These are phyloP conservation scores for Clusia tigrina DNA, from an alignment of 2,888 invertebrate species.

Conservation along the genomic window DNA sequence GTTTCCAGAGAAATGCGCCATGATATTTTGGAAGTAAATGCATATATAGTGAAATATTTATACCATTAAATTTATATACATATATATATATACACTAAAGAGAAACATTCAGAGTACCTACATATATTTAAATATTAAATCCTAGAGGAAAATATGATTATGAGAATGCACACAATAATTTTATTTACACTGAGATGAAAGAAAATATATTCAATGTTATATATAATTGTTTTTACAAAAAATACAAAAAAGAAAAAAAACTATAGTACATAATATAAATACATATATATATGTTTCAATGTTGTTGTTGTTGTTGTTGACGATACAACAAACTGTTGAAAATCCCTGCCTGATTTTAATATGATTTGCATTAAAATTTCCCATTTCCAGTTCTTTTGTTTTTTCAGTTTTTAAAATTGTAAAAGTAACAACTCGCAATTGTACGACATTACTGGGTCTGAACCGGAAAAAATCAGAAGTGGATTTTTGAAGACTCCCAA, in stretches of 20 bases:
- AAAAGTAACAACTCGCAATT: too few species aligned
- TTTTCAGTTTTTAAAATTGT: not conserved
- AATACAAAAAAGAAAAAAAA: not conserved
- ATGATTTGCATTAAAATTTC: conserved; percentile 45
- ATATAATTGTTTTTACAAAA: too few species aligned
- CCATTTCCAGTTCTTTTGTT: conserved; percentile 12
- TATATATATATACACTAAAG: conserved; percentile 36
- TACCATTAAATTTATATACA: conserved; percentile 30
- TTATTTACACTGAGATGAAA: conserved; percentile 10
- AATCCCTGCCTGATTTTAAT: conserved; percentile 22
- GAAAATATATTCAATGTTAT: conserved; percentile 23
- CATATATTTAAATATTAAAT: too few species aligned
- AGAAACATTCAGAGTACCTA: too few species aligned
- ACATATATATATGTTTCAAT: conserved; percentile 33
- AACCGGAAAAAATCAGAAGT: too few species aligned
- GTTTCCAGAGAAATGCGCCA: conserved; percentile 14
- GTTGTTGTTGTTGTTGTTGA: conserved; percentile 30
- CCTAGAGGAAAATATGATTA: too few species aligned
- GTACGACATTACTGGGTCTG: too few species aligned
- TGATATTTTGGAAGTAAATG: conserved; percentile 42
- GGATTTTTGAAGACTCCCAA: too few species aligned
- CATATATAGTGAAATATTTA: conserved; percentile 18
- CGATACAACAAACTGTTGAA: conserved; percentile 29
- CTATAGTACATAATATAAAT: conserved; percentile 32
- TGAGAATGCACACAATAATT: conserved; percentile 16